Base-by-base conservation (phyloP, 2,113 vertebrate species). In the Epinephelus moara region DNA sequence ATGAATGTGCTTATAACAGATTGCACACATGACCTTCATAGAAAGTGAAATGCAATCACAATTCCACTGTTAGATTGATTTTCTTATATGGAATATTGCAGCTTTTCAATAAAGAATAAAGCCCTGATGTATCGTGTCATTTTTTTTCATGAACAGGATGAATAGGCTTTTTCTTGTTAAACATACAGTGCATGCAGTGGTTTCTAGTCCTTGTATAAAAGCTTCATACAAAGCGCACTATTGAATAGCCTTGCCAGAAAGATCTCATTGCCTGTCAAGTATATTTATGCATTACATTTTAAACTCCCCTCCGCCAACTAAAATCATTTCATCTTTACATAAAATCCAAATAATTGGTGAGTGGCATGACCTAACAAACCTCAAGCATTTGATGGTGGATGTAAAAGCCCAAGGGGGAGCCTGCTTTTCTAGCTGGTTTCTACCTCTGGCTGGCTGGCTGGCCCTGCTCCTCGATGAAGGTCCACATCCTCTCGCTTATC, bases 281-380 rank as follows among this genome's bases (percentile, higher is more conserved):
- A 77, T 92, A 82, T 91, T 90, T 88, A 89, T 56, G 80, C 75
- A 84, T 83, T 86, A 84, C 83, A 83, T 90, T 84, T 89, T 82
- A 82, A 91, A 90, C 64, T 79, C 85, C 64, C 60, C 81, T 81
- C 85, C 85, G 92, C 92, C 92, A 93, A 93, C 52, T 85, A 88
- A 94, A 91, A 94, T 94, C 93, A 95, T 90, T 91, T 93, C 93
- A 92, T 94, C 91, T 94, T 93, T 94, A 92, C 93, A 94, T 95
- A 95, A 94, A 95, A 94, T 94, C 89, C 93, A 93, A 94, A 93
- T 95, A 94, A 95, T 95, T 95, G 94, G 93, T 94, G 90, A 94
- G 89, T 89, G 88, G 88, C 84, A 87, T 91, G 93, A 94, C 94
- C 92, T 81, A 87, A 71, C 90, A 88, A 91, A 93, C 89, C 91